Evolutionary conservation across 2,888 invertebrate species (phyloP).

Genomic region (Napeogenes inachia): DNA sequence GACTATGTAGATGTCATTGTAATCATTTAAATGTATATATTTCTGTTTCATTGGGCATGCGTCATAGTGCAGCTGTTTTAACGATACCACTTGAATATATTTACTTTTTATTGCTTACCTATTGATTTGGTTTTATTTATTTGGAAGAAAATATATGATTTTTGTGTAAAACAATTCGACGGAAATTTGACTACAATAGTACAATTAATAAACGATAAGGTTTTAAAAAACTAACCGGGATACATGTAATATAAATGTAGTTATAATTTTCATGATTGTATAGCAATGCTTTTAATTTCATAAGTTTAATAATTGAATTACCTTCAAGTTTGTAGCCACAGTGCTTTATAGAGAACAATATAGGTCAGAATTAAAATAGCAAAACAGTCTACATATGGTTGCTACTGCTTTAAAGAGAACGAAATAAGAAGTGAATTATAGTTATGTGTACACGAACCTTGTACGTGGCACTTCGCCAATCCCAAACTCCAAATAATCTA

Average conservation of each 20-base stretch:
- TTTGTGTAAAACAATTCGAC: too few relatives aligned
- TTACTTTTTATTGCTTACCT: background rate
- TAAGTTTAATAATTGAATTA: too few relatives aligned
- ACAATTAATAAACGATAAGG: too few relatives aligned
- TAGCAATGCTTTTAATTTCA: too few relatives aligned
- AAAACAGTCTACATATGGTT: slow-evolving; percentile 19
- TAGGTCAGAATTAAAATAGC: slow-evolving; percentile 27
- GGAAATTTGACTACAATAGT: too few relatives aligned
- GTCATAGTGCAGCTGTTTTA: slow-evolving; percentile 27
- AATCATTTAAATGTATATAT: slow-evolving; percentile 17
- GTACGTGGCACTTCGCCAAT: slow-evolving; percentile 26
- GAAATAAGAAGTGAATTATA: slow-evolving; percentile 18
- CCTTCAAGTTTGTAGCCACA: too few relatives aligned
- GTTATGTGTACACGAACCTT: slow-evolving; percentile 10
- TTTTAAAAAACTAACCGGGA: too few relatives aligned
- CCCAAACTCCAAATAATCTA: slow-evolving; percentile 23
- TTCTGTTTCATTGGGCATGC: slow-evolving; percentile 24
- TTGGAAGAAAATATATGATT: too few relatives aligned
- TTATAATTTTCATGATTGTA: too few relatives aligned
- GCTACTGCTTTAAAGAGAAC: slow-evolving; percentile 13
- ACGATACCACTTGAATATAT: slow-evolving; percentile 29
- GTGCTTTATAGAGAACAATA: slow-evolving; percentile 9
- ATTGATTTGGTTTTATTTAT: too few relatives aligned
- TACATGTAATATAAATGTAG: too few relatives aligned
- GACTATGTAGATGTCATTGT: background rate